phyloP scores from a whole-genome alignment of 2,888 invertebrate genomes.

The Pecten maximus region DNA sequence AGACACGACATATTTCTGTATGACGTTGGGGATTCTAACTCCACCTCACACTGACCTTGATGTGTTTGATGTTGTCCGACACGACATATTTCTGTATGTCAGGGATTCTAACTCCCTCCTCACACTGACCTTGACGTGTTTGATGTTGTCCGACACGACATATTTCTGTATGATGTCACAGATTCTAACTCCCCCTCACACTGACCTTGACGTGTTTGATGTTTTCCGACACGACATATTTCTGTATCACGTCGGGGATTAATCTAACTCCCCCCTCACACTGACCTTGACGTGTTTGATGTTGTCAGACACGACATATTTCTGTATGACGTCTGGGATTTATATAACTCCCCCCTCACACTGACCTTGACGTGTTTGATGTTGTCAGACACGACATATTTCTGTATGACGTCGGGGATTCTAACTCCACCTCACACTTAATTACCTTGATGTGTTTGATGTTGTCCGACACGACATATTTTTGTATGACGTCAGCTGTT shows the following conservation, averaged over 20 bases:
- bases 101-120: too few relatives aligned
- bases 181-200: too few relatives aligned
- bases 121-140: background rate
- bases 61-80: background rate
- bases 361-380: background rate
- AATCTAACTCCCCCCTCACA: too few relatives aligned
- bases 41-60: background rate
- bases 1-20: too few relatives aligned
- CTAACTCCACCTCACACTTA: too few relatives aligned
- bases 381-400: background rate
- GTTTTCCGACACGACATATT: background rate
- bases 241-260: background rate
- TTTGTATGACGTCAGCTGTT: slow-evolving; percentile 83
- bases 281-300: background rate
- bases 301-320: background rate
- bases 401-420: background rate
- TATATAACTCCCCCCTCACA: background rate
- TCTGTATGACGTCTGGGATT: too few relatives aligned
- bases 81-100: background rate
- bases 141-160: background rate
- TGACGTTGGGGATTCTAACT: too few relatives aligned
- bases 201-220: background rate
- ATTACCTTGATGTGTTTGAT: background rate
- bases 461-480: background rate
- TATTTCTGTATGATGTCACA: too few relatives aligned